Evolutionary conservation across 2,113 vertebrate genomes (phyloP).

Genomic region (Nerophis lumbriciformis): DNA sequence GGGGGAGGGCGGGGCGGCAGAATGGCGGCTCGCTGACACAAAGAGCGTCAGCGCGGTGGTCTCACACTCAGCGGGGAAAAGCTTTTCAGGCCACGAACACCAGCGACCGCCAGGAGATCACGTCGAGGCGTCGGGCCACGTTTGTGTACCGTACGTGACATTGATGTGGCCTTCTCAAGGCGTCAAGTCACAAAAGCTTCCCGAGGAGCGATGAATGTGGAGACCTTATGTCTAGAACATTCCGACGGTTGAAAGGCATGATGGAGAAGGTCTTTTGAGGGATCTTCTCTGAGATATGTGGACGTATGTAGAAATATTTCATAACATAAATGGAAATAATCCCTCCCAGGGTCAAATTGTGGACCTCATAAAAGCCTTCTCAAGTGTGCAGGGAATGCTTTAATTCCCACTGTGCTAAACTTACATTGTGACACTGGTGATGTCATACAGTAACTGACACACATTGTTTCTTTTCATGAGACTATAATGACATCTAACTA

Average conservation of each 20-base stretch:
- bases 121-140: slow-evolving; percentile 15
- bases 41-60: slow-evolving; percentile 46
- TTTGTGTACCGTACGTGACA: not conserved
- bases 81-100: slow-evolving; percentile 22
- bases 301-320: too few species aligned
- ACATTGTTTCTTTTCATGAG: too few species aligned
- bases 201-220: not conserved
- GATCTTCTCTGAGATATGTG: too few species aligned
- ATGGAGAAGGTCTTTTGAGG: not conserved
- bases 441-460: too few species aligned
- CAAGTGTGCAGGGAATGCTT: too few species aligned
- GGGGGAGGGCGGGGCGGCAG: slow-evolving; percentile 28
- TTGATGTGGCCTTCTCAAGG: not conserved
- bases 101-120: slow-evolving; percentile 37
- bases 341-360: too few species aligned
- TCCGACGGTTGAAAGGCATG: not conserved
- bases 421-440: too few species aligned
- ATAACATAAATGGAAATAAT: too few species aligned
- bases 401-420: too few species aligned
- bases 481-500: too few species aligned
- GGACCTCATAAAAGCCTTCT: too few species aligned
- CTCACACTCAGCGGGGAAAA: slow-evolving; percentile 35
- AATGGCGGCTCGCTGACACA: slow-evolving; percentile 33
- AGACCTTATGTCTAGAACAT: not conserved
- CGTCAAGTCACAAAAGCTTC: not conserved